A percentile compares a stretch with the other conserved stretches of the same genome.
phyloP scores from a whole-genome alignment of 2,797 vertebrate species.

The Gadopsis bispinosus region DNA sequence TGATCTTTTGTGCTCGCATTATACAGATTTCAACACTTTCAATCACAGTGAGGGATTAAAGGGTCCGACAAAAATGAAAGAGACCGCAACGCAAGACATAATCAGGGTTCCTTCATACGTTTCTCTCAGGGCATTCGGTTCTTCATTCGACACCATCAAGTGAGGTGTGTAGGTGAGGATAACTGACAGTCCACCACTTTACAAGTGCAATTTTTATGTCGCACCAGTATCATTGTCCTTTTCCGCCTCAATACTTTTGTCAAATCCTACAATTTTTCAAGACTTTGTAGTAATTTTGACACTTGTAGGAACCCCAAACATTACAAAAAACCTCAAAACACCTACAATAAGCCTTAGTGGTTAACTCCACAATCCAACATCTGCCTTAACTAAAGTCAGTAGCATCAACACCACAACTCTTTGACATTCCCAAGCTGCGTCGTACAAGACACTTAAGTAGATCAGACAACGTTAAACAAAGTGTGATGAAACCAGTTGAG shows the following conservation, averaged over 20 bases:
- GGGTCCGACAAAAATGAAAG: conserved; percentile 31
- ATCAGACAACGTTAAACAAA: conserved; percentile 22
- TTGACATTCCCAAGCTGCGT: conserved; percentile 39
- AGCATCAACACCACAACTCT: conserved; percentile 48
- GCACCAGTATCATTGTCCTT: neutral
- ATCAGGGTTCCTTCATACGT: conserved; percentile 14
- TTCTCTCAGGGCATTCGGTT: neutral
- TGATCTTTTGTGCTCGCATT: conserved; percentile 33
- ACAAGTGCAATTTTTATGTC: neutral
- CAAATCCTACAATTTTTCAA: conserved; percentile 22
- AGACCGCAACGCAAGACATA: conserved; percentile 36
- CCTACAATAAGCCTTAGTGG: conserved; percentile 31
- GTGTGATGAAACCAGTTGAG: neutral
- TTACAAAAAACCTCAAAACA: conserved; percentile 16
- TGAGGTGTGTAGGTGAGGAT: neutral
- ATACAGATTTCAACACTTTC: conserved; percentile 46
- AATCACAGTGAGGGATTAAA: conserved; percentile 62
- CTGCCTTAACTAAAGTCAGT: conserved; percentile 57
- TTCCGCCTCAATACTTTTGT: neutral
- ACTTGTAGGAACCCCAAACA: conserved; percentile 21
- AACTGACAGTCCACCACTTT: neutral
- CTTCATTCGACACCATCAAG: neutral
- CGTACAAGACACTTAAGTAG: conserved; percentile 23
- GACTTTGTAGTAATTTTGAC: conserved; percentile 31
- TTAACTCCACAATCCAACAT: conserved; percentile 23